Conservation (phyloP, 1,140 invertebrate species). For the Heliconius himera region DNA sequence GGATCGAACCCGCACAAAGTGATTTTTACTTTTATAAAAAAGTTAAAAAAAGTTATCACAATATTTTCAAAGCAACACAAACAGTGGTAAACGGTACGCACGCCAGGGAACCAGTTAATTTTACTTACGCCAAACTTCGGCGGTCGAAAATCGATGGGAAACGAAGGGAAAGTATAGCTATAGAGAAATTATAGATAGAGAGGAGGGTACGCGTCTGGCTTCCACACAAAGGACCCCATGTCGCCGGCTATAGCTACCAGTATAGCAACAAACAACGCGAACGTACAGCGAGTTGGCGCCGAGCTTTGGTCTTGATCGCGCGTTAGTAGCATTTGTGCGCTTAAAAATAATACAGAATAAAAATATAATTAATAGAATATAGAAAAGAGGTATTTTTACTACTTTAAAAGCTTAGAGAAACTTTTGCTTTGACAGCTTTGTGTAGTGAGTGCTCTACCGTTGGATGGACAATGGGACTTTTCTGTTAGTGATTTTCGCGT, state of each 20-base stretch:
- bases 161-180: constrained; percentile 65
- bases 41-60: neutral
- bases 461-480: constrained; percentile 64
- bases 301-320: constrained; percentile 73
- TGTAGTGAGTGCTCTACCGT: constrained; percentile 60
- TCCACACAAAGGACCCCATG: constrained; percentile 71
- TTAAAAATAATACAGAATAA: constrained; percentile 44
- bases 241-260: constrained; percentile 48
- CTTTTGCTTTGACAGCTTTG: constrained; percentile 38
- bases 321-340: constrained; percentile 62
- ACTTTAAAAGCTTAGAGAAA: constrained; percentile 40
- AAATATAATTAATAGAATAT: constrained; percentile 37
- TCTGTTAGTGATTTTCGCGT: constrained; percentile 63
- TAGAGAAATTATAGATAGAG: constrained; percentile 52
- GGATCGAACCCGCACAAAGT: too few species aligned
- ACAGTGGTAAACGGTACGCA: neutral
- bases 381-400: too few species aligned
- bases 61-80: neutral
- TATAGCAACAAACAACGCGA: constrained; percentile 52
- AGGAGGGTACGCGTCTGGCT: constrained; percentile 73
- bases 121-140: constrained; percentile 33
- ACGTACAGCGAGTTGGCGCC: constrained; percentile 67
- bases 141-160: constrained; percentile 61
- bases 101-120: constrained; percentile 12
- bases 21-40: too few species aligned